Conservation (phyloP, 2,113 vertebrate genomes). For the Sapayoa aenigma region DNA sequence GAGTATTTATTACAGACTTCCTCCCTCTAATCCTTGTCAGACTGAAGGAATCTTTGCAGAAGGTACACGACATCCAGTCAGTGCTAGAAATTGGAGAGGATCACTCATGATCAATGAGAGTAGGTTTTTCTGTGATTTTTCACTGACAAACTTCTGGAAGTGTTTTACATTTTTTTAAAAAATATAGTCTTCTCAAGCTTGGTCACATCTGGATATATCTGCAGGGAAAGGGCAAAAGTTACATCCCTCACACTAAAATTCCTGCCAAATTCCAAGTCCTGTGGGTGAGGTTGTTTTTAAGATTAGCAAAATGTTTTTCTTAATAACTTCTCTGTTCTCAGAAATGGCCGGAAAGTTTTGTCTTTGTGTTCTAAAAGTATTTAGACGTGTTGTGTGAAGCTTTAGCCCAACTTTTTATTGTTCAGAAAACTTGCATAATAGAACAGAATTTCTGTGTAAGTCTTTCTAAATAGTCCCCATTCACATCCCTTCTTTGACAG, state of each 20-base stretch:
- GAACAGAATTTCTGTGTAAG: background rate
- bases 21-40: background rate
- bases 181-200: background rate
- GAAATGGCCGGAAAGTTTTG: background rate
- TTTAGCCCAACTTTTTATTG: background rate
- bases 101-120: background rate
- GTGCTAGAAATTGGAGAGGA: background rate
- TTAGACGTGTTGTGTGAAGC: background rate
- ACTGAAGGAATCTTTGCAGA: background rate
- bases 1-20: background rate
- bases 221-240: background rate
- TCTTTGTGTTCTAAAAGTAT: background rate
- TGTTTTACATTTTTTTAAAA: background rate
- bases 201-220: background rate
- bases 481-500: background rate
- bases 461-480: background rate
- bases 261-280: background rate
- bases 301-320: background rate
- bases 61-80: background rate
- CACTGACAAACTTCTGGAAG: background rate
- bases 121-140: background rate
- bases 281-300: background rate
- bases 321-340: background rate
- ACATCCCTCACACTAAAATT: background rate
- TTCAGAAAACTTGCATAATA: background rate